These are phyloP conservation scores for Anthophora plumipes DNA, from an alignment of 2,888 invertebrate genomes.

Conservation along the genomic window DNA sequence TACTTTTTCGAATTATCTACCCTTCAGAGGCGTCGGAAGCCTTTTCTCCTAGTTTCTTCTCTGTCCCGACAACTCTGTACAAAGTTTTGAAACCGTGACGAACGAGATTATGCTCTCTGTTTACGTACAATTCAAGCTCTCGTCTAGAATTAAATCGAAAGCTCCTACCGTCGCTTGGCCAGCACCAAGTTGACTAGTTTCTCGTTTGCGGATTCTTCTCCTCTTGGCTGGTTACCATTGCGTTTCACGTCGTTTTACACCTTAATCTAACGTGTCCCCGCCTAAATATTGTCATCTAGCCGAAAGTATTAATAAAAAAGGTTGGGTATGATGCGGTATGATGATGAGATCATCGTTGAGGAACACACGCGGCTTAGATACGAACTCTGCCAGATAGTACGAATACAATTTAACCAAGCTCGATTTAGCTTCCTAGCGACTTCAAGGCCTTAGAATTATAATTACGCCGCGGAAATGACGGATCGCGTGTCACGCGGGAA, in stretches of 20 bases:
- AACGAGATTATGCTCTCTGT: background rate
- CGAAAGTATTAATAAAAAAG: background rate
- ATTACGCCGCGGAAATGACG: slow-evolving; percentile 42
- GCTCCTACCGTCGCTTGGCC: slow-evolving; percentile 2
- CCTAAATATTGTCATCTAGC: background rate
- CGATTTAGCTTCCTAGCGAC: slow-evolving; percentile 31
- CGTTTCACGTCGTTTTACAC: background rate
- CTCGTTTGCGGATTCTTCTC: background rate
- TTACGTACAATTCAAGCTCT: background rate
- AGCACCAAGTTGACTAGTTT: slow-evolving; percentile 5
- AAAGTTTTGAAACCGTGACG: background rate
- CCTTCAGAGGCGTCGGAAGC: background rate
- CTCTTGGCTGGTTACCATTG: slow-evolving; percentile 13
- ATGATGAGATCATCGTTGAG: slow-evolving; percentile 7
- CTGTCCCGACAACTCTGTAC: background rate
- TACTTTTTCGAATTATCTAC: background rate
- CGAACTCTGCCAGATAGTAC: background rate
- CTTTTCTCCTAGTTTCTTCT: background rate
- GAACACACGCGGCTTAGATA: background rate
- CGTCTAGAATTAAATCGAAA: background rate
- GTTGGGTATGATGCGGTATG: background rate
- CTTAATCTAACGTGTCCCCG: background rate
- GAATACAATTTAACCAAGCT: slow-evolving; percentile 20
- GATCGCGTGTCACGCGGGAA: slow-evolving; percentile 48
- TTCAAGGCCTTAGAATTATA: slow-evolving; percentile 49